Percentiles rank a stretch among this genome's conserved stretches.
These are phyloP conservation scores for Himalopsyche tibetana DNA, from an alignment of 2,888 invertebrate genomes.

Conservation along the genomic window DNA sequence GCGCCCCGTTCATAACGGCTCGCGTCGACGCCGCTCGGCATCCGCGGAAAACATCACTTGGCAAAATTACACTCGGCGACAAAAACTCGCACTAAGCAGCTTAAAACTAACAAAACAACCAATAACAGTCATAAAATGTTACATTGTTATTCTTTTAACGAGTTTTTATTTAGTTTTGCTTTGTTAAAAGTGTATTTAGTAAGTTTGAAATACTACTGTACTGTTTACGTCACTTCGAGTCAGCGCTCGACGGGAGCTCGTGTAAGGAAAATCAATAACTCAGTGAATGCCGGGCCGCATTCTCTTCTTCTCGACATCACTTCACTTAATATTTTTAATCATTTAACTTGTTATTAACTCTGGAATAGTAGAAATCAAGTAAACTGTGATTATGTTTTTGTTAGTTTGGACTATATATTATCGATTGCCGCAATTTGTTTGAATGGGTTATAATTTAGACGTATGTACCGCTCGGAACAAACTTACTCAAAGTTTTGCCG, in stretches of 20 bases:
- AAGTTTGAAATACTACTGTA: constrained; percentile 66
- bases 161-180: constrained; percentile 46
- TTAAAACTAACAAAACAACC: constrained; percentile 69
- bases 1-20: constrained; percentile 66
- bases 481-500: constrained; percentile 76
- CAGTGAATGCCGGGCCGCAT: constrained; percentile 69
- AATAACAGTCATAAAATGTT: constrained; percentile 59
- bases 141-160: constrained; percentile 7
- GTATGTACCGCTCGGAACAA: constrained; percentile 68
- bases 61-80: constrained; percentile 68
- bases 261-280: constrained; percentile 79
- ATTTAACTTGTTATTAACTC: not conserved
- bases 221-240: constrained; percentile 71
- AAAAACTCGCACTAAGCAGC: constrained; percentile 68
- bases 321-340: constrained; percentile 57
- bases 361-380: constrained; percentile 42
- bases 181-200: constrained; percentile 45
- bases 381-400: constrained; percentile 6
- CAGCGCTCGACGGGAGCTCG: constrained; percentile 75
- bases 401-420: constrained; percentile 42
- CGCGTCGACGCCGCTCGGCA: constrained; percentile 69
- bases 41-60: constrained; percentile 68
- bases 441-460: constrained; percentile 19
- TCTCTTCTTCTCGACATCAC: constrained; percentile 55
- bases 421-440: constrained; percentile 41